These are phyloP conservation scores for Stylophora pistillata DNA, from an alignment of 64 coral and sea anemone species.

Conservation along the genomic window DNA sequence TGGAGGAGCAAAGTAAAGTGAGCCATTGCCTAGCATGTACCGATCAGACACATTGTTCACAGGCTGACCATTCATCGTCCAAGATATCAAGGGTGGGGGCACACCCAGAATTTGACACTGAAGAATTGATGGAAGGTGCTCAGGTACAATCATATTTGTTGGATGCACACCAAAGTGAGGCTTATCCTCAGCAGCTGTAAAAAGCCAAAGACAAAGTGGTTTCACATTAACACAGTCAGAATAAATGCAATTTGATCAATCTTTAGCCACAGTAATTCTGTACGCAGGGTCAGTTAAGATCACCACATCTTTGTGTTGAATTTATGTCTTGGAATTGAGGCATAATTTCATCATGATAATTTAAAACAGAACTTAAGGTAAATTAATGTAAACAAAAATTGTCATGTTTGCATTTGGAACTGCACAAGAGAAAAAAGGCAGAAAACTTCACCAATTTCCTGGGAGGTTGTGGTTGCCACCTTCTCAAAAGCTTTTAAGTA, in stretches of 20 bases:
- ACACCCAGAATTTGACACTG: slow-evolving; percentile 82
- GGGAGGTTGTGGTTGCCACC: too few species aligned
- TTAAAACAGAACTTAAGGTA: too few species aligned
- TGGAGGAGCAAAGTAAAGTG: slow-evolving; percentile 59
- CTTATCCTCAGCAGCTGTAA: slow-evolving; percentile 65
- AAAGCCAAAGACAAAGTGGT: neutral
- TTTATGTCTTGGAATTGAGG: too few species aligned
- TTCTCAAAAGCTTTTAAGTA: too few species aligned
- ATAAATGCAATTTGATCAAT: neutral
- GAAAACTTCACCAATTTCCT: too few species aligned
- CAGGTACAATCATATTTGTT: slow-evolving; percentile 60
- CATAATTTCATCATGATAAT: too few species aligned
- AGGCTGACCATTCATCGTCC: slow-evolving; percentile 54
- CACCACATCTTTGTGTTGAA: too few species aligned
- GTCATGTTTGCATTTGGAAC: too few species aligned
- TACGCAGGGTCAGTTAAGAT: too few species aligned
- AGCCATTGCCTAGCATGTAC: slow-evolving; percentile 76
- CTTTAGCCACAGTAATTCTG: too few species aligned
- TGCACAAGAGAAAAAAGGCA: too few species aligned
- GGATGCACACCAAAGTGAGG: slow-evolving; percentile 88
- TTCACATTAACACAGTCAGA: neutral
- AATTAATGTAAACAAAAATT: too few species aligned
- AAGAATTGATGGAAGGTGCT: slow-evolving; percentile 58
- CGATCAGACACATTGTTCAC: slow-evolving; percentile 59
- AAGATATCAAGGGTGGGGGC: slow-evolving; percentile 74